Evolutionary conservation across 2,797 vertebrate species (phyloP), one percentile per base, ranked within the genome.

Genomic region (Tiaroga cobitis): DNA sequence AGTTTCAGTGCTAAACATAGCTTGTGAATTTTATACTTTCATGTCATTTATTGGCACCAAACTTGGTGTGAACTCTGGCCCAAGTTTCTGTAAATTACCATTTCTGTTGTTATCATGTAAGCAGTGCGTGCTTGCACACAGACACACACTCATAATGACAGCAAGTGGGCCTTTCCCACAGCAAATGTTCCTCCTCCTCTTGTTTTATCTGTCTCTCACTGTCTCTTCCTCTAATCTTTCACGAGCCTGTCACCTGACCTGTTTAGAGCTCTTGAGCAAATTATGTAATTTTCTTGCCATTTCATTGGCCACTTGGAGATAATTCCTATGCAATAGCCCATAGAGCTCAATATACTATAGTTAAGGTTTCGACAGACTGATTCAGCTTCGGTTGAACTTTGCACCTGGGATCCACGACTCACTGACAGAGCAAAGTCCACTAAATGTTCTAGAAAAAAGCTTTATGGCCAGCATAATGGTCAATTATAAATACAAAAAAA

Each of bases 391-490:
- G 26, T 61, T 85, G 54, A 63, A 81, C 85, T 85, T 78, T 75
- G 82, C n/a, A 29, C 85, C 26, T 29, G 21, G 15, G 43, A 11
- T 76, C 59, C 67, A 84, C 16, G 4, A 43, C 46, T 43, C 34
- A 82, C 21, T 74, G 5, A 86, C 46, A 85, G 80, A 75, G 37
- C 79, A 85, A 84, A 87, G 83, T 65, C 68, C 80, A 79, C 54
- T 34, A 41, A 51, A 24, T 65, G 3, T 49, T 16, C 19, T 16
- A 54, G 21, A 18, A 69, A 76, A 84, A 26, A 18, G 8, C 26
- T 81, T 76, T 82, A 82, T 54, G 46, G 41, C 32, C 16, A 26
- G 13, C 46, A 54, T 29, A 49, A 37, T 34, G 54, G 26, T 85
- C 59, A 26, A n/a, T 21, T 11, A 59, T 49, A 46, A 74, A 39